A percentile compares a stretch with the other conserved stretches of the same genome.
Evolutionary conservation across 1,140 invertebrate genomes (phyloP).

Genomic region (Drosophila sp.): DNA sequence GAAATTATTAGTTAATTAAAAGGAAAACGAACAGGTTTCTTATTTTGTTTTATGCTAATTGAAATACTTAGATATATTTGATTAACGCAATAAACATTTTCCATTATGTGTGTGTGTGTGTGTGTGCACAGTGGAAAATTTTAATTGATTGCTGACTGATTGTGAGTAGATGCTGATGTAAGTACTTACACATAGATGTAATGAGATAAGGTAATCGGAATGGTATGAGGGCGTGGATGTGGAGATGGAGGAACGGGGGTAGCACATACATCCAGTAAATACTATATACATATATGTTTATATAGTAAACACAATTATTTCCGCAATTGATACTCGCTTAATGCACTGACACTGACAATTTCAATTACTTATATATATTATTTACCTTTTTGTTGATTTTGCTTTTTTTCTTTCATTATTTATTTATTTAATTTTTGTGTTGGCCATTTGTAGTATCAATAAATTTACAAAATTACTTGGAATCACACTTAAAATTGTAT

Average conservation of each 20-base stretch:
- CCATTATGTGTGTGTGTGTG: conserved; percentile 12
- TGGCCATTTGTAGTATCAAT: conserved; percentile 58
- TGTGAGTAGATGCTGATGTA: neutral
- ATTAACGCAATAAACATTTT: conserved; percentile 56
- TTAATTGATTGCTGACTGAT: neutral
- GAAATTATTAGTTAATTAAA: conserved; percentile 38
- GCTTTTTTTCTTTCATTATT: conserved; percentile 10
- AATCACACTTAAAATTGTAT: conserved; percentile 60
- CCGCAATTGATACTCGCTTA: conserved; percentile 13
- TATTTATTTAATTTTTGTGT: conserved; percentile 29
- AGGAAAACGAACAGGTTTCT: conserved; percentile 43
- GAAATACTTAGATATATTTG: conserved; percentile 61
- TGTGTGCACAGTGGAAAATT: conserved; percentile 15
- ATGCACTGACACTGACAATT: conserved; percentile 16
- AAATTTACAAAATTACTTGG: conserved; percentile 64
- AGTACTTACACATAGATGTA: conserved; percentile 11
- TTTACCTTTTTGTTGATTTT: conserved; percentile 7
- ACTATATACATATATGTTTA: conserved; percentile 13
- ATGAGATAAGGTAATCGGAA: conserved; percentile 6
- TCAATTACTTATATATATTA: conserved; percentile 12
- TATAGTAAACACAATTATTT: conserved; percentile 32
- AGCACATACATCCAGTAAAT: neutral
- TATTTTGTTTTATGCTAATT: conserved; percentile 47
- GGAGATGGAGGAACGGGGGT: neutral
- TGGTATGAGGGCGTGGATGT: conserved; percentile 11